Base-by-base conservation (phyloP, 2,113 vertebrate genomes). In the Mesoclemmys tuberculata region DNA sequence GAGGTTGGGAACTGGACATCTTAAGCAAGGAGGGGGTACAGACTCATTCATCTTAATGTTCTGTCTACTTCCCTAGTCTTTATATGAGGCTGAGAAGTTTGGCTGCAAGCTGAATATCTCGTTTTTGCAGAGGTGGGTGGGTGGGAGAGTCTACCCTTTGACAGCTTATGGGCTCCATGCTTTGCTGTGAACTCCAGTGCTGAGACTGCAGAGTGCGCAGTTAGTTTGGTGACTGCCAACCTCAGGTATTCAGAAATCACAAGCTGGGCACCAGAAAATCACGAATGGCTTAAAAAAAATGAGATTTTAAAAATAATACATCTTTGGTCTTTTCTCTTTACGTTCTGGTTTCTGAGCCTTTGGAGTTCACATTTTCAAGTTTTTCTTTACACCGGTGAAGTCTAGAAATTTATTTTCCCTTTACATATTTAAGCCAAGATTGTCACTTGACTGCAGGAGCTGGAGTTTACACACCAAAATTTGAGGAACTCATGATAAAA, bases 131-230 rank as follows among this genome's bases (percentile, higher is more conserved):
- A 83, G 19, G 83, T 80, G 56, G 46, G 83, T 51, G 49, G 48
- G n/a, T n/a, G 31, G 48, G 31, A 78, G 84, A 93, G 71, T 29
- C 21, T 71, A 27, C 44, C 35, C 22, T 74, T 77, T 71, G 49
- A 61, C 64, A 10, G 64, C 52, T 51, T 61, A 46, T 3, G 13
- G 5, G 7, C 61, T 41, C 61, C 4, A 90, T 8, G 9, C 16
- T 86, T 58, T 56, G n/a, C 29, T 44, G 31, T 44, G 56, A 8
- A 56, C 0, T 0, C 22, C 21, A 35, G 29, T 1, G 0, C 51
- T 83, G 90, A 46, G 31, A 77, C 64, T 3, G 3, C 35, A 81
- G n/a, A 41, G 8, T 55, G 6, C 31, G 24, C 85, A 48, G 10
- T 44, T 51, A 11, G 14, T 51, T 51, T 51, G 49, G 9, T 8